These are phyloP conservation scores for Ecdyonurus torrentis DNA, from an alignment of 2,888 invertebrate species.

Conservation along the genomic window DNA sequence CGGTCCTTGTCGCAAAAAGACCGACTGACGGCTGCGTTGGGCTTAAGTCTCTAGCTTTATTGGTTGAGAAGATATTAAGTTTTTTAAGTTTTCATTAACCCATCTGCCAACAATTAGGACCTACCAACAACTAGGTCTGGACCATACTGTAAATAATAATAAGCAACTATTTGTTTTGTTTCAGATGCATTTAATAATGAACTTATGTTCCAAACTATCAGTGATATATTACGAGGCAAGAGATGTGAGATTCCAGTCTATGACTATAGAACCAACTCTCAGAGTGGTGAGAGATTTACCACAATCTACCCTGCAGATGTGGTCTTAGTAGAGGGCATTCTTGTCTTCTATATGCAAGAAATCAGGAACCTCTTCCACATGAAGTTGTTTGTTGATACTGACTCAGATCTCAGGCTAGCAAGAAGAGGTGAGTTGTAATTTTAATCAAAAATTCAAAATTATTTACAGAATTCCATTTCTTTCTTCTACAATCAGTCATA, in stretches of 20 bases:
- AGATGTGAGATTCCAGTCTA: slow-evolving; percentile 85
- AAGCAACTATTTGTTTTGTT: slow-evolving; percentile 15
- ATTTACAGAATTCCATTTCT: no score
- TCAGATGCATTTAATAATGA: slow-evolving; percentile 84
- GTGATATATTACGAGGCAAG: slow-evolving; percentile 67
- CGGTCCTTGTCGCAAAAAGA: no score
- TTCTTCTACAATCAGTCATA: no score
- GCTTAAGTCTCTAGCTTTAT: no score
- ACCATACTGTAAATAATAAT: no score
- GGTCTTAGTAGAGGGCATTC: slow-evolving; percentile 91
- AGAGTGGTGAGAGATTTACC: slow-evolving; percentile 46
- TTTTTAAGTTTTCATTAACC: no score
- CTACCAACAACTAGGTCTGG: no score
- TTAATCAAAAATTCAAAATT: no score
- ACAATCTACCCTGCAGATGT: slow-evolving; percentile 93
- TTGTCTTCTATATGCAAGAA: slow-evolving; percentile 94
- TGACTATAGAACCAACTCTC: slow-evolving; percentile 79
- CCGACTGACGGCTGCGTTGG: no score
- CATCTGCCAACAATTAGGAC: no score
- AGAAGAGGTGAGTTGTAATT: slow-evolving; percentile 66
- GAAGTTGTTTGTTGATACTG: slow-evolving; percentile 98
- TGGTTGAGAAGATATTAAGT: no score
- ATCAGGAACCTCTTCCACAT: slow-evolving; percentile 92
- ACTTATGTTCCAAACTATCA: slow-evolving; percentile 60
- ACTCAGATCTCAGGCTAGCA: slow-evolving; percentile 92